Evolutionary conservation across 2,888 invertebrate species (phyloP).

Genomic region (Pristionchus fissidentatus): DNA sequence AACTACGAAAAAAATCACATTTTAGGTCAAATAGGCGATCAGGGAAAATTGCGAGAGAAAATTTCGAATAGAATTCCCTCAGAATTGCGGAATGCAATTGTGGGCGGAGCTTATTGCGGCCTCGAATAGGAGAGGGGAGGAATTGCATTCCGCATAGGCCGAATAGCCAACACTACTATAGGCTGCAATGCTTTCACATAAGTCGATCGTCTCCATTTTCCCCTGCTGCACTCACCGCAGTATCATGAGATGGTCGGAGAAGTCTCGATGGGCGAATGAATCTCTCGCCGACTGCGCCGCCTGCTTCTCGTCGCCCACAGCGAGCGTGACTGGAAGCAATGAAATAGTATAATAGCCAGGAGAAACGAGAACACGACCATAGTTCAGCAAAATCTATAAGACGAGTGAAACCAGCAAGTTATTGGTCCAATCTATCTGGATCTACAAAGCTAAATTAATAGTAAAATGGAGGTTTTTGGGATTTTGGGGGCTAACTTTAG

Average conservation of each 20-base stretch:
- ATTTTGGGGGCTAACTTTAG: no score
- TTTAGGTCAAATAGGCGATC: no score
- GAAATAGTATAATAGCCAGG: no score
- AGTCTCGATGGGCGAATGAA: conserved; percentile 84
- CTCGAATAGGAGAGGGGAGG: no score
- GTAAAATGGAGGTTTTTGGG: no score
- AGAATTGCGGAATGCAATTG: no score
- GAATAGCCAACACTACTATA: background rate
- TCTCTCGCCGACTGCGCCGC: conserved; percentile 82
- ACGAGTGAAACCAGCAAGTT: background rate
- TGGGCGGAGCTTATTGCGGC: no score
- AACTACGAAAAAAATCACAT: no score
- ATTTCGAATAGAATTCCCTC: no score
- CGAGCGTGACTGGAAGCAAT: conserved; percentile 79
- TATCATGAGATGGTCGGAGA: conserved; percentile 91
- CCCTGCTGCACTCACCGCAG: conserved; percentile 78
- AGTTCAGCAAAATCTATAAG: background rate
- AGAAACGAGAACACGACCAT: no score
- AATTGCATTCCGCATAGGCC: no score
- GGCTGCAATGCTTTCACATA: background rate
- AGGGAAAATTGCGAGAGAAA: no score
- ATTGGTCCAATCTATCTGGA: background rate
- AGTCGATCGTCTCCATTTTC: background rate
- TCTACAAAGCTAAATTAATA: background rate
- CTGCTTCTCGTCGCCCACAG: conserved; percentile 82